Percentiles rank a stretch among this genome's conserved stretches.
These are phyloP conservation scores for Heliothis subflexa DNA, from an alignment of 1,140 invertebrate genomes.

Conservation along the genomic window DNA sequence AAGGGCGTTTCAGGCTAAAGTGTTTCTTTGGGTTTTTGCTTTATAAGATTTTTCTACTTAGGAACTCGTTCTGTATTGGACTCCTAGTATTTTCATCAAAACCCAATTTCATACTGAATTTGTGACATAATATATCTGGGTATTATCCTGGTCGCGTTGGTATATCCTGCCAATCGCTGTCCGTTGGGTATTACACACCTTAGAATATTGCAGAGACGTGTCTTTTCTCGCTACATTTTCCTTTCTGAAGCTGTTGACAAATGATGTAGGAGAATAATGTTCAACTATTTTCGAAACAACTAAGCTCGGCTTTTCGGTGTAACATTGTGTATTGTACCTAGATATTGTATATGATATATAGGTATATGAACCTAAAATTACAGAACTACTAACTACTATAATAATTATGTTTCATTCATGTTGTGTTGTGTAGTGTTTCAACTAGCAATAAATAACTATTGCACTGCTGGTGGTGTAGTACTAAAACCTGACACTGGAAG, in stretches of 20 bases:
- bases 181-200: constrained; percentile 19
- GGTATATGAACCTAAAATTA: too few species aligned
- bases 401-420: too few species aligned
- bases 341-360: too few species aligned
- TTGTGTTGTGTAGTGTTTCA: too few species aligned
- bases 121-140: neutral
- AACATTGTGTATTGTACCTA: neutral
- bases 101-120: neutral
- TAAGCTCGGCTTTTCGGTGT: neutral
- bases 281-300: constrained; percentile 15
- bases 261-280: constrained; percentile 15
- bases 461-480: too few species aligned
- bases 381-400: too few species aligned
- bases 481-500: too few species aligned
- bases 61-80: neutral
- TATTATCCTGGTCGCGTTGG: neutral
- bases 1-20: neutral
- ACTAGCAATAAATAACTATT: too few species aligned
- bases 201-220: constrained; percentile 15
- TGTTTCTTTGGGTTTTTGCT: neutral
- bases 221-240: constrained; percentile 19
- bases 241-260: constrained; percentile 12
- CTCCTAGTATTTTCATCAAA: neutral
- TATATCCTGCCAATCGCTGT: constrained; percentile 6
- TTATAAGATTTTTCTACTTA: constrained; percentile 15